Evolutionary conservation across 35 echinoderm and acorn worm genomes (phyloP), one percentile per base, ranked within the genome.

Genomic region (Holothuria glaberrima): DNA sequence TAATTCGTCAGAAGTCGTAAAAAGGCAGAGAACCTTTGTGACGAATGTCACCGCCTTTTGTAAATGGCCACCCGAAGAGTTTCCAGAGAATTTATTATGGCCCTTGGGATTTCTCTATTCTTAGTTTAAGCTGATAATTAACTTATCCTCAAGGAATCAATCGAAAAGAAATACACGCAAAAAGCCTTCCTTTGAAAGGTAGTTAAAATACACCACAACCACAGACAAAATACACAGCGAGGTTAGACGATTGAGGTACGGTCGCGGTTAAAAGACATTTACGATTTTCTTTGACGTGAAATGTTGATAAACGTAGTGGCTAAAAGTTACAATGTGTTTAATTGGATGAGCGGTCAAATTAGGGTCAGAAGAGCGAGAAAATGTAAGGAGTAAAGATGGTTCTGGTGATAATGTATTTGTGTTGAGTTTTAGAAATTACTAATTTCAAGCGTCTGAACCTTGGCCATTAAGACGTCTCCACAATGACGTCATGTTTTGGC

Each of bases 51-150:
- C 74, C 74, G 74, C 19, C 44, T 26, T 48, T 78, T 78, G 74
- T 78, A 78, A 78, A 48, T 78, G 74, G 21, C 74, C 74, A 78
- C 74, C 74, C 74, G 74, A 78, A 48, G 38, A 22, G 74, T 78
- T 78, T 78, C 50, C 74, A 78, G 50, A 41, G 74, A 78, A 78
- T 78, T 78, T 78, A 48, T 48, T 78, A 48, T 48, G 36, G 74
- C 36, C 74, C 74, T 75, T 78, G 74, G 38, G 74, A 78, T 28
- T 78, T 78, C 74, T 78, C 74, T 78, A 78, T 48, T 78, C 74
- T 78, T n/a, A 78, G 74, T 21, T n/a, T 78, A 78, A 78, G 74
- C 38, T 78, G 44, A 78, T 78, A 78, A 78, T 78, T 78, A 78
- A 78, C 44, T 78, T 78, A 78, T 78, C 74, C 74, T 28, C 38